A percentile compares a stretch with the other conserved stretches of the same genome.
phyloP scores from a whole-genome alignment of 2,888 invertebrate species.

The Eupithecia tripunctaria region DNA sequence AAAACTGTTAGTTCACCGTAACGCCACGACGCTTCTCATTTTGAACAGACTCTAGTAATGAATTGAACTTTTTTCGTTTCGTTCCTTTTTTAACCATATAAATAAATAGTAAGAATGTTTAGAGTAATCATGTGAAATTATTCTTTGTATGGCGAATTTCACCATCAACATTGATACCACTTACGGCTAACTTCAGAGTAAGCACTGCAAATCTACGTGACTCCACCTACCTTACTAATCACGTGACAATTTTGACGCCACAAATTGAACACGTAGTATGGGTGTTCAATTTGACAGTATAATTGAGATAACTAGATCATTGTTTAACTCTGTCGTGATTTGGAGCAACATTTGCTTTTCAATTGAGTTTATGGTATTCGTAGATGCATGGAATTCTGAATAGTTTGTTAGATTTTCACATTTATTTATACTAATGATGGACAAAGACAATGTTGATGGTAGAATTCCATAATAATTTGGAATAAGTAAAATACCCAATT shows the following conservation, averaged over 20 bases:
- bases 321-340: slow-evolving; percentile 50
- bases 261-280: slow-evolving; percentile 67
- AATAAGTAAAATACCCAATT: too few relatives aligned
- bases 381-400: background rate
- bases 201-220: slow-evolving; percentile 1
- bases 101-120: too few relatives aligned
- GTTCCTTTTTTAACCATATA: too few relatives aligned
- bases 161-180: background rate
- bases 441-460: background rate
- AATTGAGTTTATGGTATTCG: background rate
- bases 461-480: background rate
- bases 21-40: too few relatives aligned
- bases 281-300: slow-evolving; percentile 38
- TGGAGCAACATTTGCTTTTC: slow-evolving; percentile 21
- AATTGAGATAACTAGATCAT: slow-evolving; percentile 70
- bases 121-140: background rate
- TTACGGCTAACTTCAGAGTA: slow-evolving; percentile 1
- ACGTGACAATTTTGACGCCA: slow-evolving; percentile 60
- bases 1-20: too few relatives aligned
- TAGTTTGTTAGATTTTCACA: background rate
- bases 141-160: background rate
- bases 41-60: too few relatives aligned
- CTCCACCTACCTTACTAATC: background rate
- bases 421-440: background rate
- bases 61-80: too few relatives aligned